A percentile compares a stretch with the other conserved stretches of the same genome.
Conservation (phyloP, 2,113 vertebrate genomes). For the Tretioscincus oriximinensis region DNA sequence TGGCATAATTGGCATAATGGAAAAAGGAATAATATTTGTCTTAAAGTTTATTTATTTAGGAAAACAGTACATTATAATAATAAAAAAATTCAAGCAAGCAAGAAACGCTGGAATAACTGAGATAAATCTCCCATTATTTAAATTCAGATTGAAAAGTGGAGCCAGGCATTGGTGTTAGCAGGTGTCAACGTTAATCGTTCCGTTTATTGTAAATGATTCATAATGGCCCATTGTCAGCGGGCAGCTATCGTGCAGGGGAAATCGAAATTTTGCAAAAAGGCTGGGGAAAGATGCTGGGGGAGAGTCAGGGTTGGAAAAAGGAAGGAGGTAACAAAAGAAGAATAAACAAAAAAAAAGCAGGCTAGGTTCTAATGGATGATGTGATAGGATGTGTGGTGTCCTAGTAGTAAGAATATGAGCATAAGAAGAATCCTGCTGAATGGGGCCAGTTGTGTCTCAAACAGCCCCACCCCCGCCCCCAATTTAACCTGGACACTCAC, state of each 20-base stretch:
- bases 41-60: conserved; percentile 30
- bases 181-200: not conserved
- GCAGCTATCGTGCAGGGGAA: not conserved
- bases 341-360: too few species aligned
- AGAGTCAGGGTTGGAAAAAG: accelerated
- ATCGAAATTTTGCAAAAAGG: too few species aligned
- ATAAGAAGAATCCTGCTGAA: too few species aligned
- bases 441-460: too few species aligned
- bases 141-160: conserved; percentile 27
- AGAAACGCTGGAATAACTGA: conserved; percentile 13
- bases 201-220: not conserved
- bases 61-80: not conserved
- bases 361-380: too few species aligned
- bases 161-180: not conserved
- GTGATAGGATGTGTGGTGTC: too few species aligned
- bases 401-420: too few species aligned
- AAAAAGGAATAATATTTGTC: conserved; percentile 16
- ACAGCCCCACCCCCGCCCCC: too few species aligned
- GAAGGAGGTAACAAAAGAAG: too few species aligned
- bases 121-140: conserved; percentile 7
- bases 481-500: too few species aligned
- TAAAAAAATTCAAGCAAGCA: not conserved
- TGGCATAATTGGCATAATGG: conserved; percentile 45
- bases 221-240: not conserved
- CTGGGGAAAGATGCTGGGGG: not conserved